These are phyloP conservation scores for Forpus xanthops DNA, from an alignment of 2,797 vertebrate genomes.

Conservation along the genomic window DNA sequence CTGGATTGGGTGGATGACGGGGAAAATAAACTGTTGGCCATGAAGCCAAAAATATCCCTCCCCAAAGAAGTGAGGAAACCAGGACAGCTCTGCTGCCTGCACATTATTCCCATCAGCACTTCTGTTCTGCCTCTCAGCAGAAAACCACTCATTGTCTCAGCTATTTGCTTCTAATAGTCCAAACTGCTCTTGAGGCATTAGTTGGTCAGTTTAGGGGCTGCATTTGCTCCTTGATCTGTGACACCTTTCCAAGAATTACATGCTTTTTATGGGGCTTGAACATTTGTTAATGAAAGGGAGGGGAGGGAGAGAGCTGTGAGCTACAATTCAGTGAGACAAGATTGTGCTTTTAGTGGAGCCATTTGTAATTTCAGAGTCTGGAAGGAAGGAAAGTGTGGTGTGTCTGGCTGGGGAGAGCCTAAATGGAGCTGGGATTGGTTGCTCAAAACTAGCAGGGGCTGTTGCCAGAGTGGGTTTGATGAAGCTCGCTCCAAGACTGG, in stretches of 20 bases:
- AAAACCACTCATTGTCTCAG: constrained; percentile 1
- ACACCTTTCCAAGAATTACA: neutral
- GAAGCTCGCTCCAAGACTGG: neutral
- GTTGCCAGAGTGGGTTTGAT: neutral
- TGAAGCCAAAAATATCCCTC: neutral
- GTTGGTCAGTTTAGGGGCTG: neutral
- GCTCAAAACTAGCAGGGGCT: neutral
- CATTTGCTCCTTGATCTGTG: constrained; percentile 22
- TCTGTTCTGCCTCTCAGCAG: neutral
- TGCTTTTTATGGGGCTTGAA: constrained; percentile 38
- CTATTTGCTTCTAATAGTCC: constrained; percentile 2
- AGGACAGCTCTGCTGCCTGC: neutral
- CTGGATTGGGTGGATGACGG: neutral
- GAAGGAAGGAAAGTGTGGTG: neutral
- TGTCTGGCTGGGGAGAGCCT: neutral
- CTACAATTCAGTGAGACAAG: neutral
- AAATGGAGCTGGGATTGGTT: neutral
- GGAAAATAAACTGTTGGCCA: neutral
- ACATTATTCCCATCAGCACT: neutral
- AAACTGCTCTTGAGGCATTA: neutral
- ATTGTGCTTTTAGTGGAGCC: constrained; percentile 41
- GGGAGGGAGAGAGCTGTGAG: neutral
- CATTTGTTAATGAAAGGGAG: constrained; percentile 24
- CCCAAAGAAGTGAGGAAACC: neutral
- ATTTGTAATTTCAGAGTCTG: constrained; percentile 14